Percentiles rank a stretch among this genome's conserved stretches.
These are phyloP conservation scores for Ennomos quercinarius DNA, from an alignment of 2,888 invertebrate genomes.

Conservation along the genomic window DNA sequence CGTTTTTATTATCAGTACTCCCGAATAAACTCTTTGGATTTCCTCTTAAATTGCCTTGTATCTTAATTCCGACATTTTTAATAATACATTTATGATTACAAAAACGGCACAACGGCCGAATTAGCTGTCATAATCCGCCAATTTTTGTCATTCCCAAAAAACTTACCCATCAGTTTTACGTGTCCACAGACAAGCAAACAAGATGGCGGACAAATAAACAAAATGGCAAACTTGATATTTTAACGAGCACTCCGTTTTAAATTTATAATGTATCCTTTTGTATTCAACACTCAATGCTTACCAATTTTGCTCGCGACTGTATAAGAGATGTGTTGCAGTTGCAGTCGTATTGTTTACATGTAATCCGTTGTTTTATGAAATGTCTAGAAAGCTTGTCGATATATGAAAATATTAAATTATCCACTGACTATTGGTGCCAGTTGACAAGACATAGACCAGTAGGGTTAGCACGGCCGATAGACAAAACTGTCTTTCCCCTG, in stretches of 20 bases:
- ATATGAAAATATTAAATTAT: constrained; percentile 1
- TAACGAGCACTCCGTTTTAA: constrained; percentile 78
- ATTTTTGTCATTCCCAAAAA: constrained; percentile 13
- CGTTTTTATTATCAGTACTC: too few relatives aligned
- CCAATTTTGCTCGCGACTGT: constrained; percentile 62
- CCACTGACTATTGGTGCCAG: not conserved
- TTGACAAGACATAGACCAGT: too few relatives aligned
- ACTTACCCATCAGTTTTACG: constrained; percentile 5
- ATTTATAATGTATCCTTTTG: constrained; percentile 78
- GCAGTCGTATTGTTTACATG: constrained; percentile 2
- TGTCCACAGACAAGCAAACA: constrained; percentile 31
- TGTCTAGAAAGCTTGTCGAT: constrained; percentile 10
- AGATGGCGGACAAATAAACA: constrained; percentile 45
- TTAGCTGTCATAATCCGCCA: constrained; percentile 17
- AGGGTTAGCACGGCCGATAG: too few relatives aligned
- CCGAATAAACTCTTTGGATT: too few relatives aligned
- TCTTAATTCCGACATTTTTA: too few relatives aligned
- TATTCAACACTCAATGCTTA: constrained; percentile 74
- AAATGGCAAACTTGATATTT: constrained; percentile 67
- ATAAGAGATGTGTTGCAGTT: constrained; percentile 43
- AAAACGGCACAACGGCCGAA: not conserved
- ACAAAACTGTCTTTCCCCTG: too few relatives aligned
- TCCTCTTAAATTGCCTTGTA: too few relatives aligned
- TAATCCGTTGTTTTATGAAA: constrained; percentile 20
- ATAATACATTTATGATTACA: not conserved